These are phyloP conservation scores for Liposcelis brunnea DNA, from an alignment of 2,888 invertebrate genomes.

Conservation along the genomic window DNA sequence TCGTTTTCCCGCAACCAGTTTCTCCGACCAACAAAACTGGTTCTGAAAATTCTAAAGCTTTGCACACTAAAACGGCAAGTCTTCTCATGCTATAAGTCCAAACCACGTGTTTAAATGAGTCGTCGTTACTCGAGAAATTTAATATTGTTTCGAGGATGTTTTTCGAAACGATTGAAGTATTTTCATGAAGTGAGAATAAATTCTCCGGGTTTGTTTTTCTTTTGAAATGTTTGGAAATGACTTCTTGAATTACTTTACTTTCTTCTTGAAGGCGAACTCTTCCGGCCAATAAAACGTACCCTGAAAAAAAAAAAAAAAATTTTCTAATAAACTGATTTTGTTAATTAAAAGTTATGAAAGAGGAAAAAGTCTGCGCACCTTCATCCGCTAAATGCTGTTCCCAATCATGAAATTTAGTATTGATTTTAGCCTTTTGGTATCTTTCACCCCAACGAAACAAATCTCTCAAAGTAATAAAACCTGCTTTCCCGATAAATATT, in stretches of 20 bases:
- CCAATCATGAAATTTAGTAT: constrained; percentile 72
- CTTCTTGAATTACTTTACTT: constrained; percentile 57
- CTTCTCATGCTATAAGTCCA: constrained; percentile 89
- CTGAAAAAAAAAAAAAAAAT: constrained; percentile 19
- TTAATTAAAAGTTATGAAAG: too few relatives aligned
- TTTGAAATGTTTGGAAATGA: constrained; percentile 62
- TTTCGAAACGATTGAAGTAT: constrained; percentile 61
- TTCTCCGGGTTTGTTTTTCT: constrained; percentile 49
- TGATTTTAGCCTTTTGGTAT: constrained; percentile 54
- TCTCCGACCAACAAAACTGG: constrained; percentile 93
- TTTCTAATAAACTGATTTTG: not conserved
- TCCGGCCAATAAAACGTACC: constrained; percentile 84
- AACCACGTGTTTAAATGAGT: constrained; percentile 68
- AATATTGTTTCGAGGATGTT: constrained; percentile 48
- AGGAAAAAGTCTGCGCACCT: too few relatives aligned
- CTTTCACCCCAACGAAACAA: constrained; percentile 94
- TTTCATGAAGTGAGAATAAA: constrained; percentile 32
- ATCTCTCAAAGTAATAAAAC: constrained; percentile 85
- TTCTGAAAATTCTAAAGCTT: constrained; percentile 80
- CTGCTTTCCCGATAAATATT: constrained; percentile 77
- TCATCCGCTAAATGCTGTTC: constrained; percentile 93
- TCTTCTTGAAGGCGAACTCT: constrained; percentile 77
- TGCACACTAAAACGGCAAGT: constrained; percentile 53
- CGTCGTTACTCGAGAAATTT: constrained; percentile 28
- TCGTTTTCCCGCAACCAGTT: constrained; percentile 96